Conservation (phyloP, 1,140 invertebrate species). For the Coelopa frigida region DNA sequence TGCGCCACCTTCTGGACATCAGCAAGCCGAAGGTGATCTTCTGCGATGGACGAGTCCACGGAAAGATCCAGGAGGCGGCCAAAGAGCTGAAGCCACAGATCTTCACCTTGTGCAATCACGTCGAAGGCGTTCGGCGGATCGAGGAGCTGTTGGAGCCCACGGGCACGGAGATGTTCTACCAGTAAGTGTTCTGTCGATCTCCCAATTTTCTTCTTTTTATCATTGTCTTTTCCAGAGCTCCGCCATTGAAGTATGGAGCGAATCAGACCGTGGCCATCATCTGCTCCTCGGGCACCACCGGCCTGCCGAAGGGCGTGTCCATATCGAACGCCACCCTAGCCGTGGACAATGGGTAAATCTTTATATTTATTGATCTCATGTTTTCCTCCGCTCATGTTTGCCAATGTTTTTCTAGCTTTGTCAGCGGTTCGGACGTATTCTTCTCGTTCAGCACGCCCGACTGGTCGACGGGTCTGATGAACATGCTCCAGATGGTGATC, state of each 20-base stretch:
- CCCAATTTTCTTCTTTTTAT: background rate
- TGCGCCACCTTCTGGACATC: constrained; percentile 30
- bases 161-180: constrained; percentile 23
- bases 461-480: constrained; percentile 32
- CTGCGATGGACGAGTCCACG: constrained; percentile 29
- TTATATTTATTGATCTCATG: background rate
- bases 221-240: background rate
- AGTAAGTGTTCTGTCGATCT: constrained; percentile 20
- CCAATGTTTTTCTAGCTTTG: constrained; percentile 1
- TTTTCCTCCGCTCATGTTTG: background rate
- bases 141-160: constrained; percentile 33
- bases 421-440: constrained; percentile 31
- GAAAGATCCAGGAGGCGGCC: constrained; percentile 20
- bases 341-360: background rate
- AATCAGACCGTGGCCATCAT: constrained; percentile 33
- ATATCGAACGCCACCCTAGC: constrained; percentile 49
- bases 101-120: constrained; percentile 31
- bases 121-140: constrained; percentile 22
- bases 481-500: constrained; percentile 28
- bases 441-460: constrained; percentile 37
- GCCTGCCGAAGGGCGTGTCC: constrained; percentile 68
- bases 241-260: constrained; percentile 13
- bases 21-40: constrained; percentile 38
- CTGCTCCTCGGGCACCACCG: constrained; percentile 63
- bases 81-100: constrained; percentile 24